Evolutionary conservation across 2,888 invertebrate species (phyloP), one percentile per base, ranked within the genome.

Genomic region (Dryobotodes eremita): DNA sequence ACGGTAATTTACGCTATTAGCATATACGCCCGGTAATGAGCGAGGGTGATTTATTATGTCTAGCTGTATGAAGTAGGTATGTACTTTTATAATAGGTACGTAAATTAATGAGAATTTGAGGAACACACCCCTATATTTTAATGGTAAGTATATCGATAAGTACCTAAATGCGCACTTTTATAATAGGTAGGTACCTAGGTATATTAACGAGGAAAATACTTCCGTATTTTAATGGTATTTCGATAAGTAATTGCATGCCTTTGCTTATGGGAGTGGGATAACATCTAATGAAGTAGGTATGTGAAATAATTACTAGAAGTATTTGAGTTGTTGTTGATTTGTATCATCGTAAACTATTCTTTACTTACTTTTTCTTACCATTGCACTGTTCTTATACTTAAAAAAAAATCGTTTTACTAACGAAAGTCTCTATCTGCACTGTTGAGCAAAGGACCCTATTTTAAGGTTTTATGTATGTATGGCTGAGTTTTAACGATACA

Each of bases 1-100:
- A 78, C 80, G 78, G 74, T 80, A 79, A 83, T 79, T 80, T 75
- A 71, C 48, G 65, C 64, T 86, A 80, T 87, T 87, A 77, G 46
- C 68, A 78, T 64, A 82, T 42, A 72, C 59, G 70, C 20, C 48
- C 31, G 65, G 66, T 85, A 77, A 85, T 77, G 71, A 77, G 71
- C 66, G 55, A 26, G 15, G 53, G 70, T 86, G 83, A 86, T 86
- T 77, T 71, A 88, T 83, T 86, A 74, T 59, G 57, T 76, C 50
- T 86, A 55, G 69, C 55, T 71, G 13, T 74, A 31, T 61, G 42
- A 23, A 23, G n/a, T 23, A 59, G 17, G 36, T 48, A 69, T 11
- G 59, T 83, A 50, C 36, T 65, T 65, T 68, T 69, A 66, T 80
- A 61, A 48, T 50, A 31, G 10, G 20, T 2, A 36, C 36, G 46